A percentile compares a stretch with the other conserved stretches of the same genome.
Evolutionary conservation across 2,113 vertebrate species (phyloP).

Genomic region (Scomber japonicus): DNA sequence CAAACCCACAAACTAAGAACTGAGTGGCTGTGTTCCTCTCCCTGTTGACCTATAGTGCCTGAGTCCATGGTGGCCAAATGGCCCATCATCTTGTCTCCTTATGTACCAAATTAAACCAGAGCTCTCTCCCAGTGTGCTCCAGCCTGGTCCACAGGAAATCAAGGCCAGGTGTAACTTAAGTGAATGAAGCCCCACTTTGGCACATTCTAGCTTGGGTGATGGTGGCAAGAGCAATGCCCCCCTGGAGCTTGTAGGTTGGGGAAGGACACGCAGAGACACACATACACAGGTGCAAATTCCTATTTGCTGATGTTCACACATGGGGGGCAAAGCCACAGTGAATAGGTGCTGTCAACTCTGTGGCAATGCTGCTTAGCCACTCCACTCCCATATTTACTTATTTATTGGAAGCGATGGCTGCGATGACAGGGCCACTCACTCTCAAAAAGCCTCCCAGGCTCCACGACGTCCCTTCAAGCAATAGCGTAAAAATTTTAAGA

Average conservation of each 20-base stretch:
- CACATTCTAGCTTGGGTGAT: constrained; percentile 75
- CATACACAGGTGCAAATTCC: constrained; percentile 55
- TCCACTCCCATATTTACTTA: constrained; percentile 78
- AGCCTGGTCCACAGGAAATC: constrained; percentile 79
- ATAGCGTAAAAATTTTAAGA: constrained; percentile 80
- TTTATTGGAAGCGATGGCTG: constrained; percentile 79
- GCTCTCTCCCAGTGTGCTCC: constrained; percentile 77
- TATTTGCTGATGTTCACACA: constrained; percentile 63
- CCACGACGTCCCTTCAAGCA: constrained; percentile 69
- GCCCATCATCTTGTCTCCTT: constrained; percentile 68
- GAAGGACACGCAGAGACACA: constrained; percentile 35
- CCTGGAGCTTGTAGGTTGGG: constrained; percentile 52
- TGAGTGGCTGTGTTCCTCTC: constrained; percentile 37
- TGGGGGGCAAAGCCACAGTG: constrained; percentile 30
- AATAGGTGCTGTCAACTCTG: constrained; percentile 68
- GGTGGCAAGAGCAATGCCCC: constrained; percentile 59
- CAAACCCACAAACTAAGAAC: constrained; percentile 16
- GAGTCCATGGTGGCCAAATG: constrained; percentile 74
- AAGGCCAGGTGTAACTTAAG: constrained; percentile 80
- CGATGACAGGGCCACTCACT: constrained; percentile 81
- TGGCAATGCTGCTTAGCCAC: constrained; percentile 58
- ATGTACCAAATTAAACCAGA: constrained; percentile 76
- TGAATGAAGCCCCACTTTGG: constrained; percentile 76
- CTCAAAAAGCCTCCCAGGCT: constrained; percentile 75
- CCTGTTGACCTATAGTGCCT: constrained; percentile 39